Evolutionary conservation across 1,140 invertebrate genomes (phyloP), one percentile per base, ranked within the genome.

Genomic region (Polyergus mexicanus): DNA sequence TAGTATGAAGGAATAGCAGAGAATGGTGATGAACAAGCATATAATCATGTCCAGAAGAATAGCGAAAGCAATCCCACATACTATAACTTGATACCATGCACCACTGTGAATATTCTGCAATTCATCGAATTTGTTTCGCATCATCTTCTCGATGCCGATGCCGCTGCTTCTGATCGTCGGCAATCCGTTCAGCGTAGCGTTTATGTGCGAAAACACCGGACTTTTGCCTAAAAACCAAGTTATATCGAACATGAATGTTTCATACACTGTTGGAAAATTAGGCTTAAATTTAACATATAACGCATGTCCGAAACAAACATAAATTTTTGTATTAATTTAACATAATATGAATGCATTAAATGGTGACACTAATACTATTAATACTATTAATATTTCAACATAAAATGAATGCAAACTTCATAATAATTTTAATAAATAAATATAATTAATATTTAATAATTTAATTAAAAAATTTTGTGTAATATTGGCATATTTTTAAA

Each of bases 171-270:
- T 95, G 54, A 99, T 98, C 0, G 98, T 98, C 71, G 97, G 96
- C 5, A 98, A 94, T 3, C 98, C 98, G 88, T 97, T 96, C 2
- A 98, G 90, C 0, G 97, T 97, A 0, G 98, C 96, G 38, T 97
- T 97, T 44, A 98, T 95, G 86, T 98, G 98, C 0, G 97, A 97
- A 91, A 98, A 98, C 0, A 99, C 96, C 0, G 98, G 98, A 94
- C 97, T 97, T 74, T 97, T 96, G 19, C 96, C 96, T 97, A 87
- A 44, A 95, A 80, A 78, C 0, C 7, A 63, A 94, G 25, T 32
- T 16, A 51, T 19, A 54, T 28, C 16, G 25, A 71, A 51, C 44
- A 10, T 54, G 13, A 65, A 68, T 35, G 51, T 1, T 63, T 16
- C 60, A 56, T 3, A 32, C 2, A 32, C 32, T 32, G 32, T 32